These are phyloP conservation scores for Semnornis frantzii DNA, from an alignment of 2,113 vertebrate species.

Conservation along the genomic window DNA sequence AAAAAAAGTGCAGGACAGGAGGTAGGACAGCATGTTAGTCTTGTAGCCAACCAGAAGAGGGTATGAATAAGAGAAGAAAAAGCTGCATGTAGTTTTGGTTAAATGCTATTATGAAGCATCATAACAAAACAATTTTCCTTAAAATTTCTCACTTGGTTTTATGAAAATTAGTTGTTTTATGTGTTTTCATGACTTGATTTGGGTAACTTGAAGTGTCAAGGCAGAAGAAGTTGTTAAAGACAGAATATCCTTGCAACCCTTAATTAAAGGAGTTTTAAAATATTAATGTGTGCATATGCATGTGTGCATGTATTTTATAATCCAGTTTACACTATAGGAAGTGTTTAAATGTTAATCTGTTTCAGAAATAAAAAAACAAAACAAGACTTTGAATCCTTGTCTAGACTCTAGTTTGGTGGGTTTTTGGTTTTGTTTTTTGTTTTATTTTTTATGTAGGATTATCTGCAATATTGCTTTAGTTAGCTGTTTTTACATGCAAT, in stretches of 20 bases:
- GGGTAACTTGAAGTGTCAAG: conserved; percentile 18
- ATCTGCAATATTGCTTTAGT: neutral
- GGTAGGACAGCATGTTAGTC: neutral
- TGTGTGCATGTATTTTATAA: too few species aligned
- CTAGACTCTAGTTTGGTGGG: neutral
- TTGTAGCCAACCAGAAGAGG: neutral
- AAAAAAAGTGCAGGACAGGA: neutral
- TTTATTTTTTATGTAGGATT: neutral
- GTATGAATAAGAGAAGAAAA: neutral
- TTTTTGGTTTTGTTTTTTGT: neutral
- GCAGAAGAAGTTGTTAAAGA: conserved; percentile 22
- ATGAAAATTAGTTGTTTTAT: conserved; percentile 4
- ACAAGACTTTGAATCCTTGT: neutral
- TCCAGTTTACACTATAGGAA: too few species aligned
- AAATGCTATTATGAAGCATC: neutral
- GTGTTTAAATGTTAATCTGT: neutral
- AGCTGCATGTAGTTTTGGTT: neutral
- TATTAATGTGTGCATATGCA: neutral
- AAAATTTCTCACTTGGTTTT: neutral
- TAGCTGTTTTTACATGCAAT: neutral
- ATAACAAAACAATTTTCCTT: neutral
- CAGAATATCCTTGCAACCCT: neutral
- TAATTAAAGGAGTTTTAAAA: conserved; percentile 49
- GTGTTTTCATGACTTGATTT: conserved; percentile 15
- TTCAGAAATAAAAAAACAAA: neutral